Evolutionary conservation across 2,113 vertebrate species (phyloP).

Genomic region (Nothobranchius kuhntae): DNA sequence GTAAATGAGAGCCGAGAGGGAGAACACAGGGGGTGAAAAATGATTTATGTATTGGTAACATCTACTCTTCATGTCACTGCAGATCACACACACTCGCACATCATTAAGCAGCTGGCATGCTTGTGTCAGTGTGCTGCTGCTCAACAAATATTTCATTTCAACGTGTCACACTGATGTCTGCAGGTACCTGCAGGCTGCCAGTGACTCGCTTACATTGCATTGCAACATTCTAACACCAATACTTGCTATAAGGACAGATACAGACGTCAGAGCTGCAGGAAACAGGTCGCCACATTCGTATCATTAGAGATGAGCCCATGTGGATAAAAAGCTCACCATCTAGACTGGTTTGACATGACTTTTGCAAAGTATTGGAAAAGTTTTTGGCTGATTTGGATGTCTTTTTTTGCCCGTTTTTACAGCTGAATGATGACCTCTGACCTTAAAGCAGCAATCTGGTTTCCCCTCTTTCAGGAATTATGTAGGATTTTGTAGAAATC

Average conservation of each 20-base stretch:
- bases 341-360: conserved; percentile 1
- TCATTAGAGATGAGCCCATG: neutral
- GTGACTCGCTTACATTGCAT: conserved; percentile 11
- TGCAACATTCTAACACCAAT: conserved; percentile 15
- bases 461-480: no score
- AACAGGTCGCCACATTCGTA: conserved; percentile 31
- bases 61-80: conserved; percentile 37
- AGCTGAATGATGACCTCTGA: no score
- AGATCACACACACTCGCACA: conserved; percentile 27
- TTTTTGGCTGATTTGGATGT: no score
- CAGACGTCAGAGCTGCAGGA: conserved; percentile 15
- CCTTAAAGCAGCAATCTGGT: no score
- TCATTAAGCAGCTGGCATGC: neutral
- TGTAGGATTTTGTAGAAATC: no score
- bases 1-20: conserved; percentile 3
- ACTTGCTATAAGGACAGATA: neutral
- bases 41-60: conserved; percentile 33
- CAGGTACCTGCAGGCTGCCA: conserved; percentile 51
- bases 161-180: conserved; percentile 46
- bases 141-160: conserved; percentile 48
- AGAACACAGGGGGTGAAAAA: conserved; percentile 1
- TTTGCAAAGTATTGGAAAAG: no score
- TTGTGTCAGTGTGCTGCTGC: conserved; percentile 19
- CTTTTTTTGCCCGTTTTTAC: no score
- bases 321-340: conserved; percentile 1